Evolutionary conservation across 2,113 vertebrate genomes (phyloP), one percentile per base, ranked within the genome.

Genomic region (Istiophorus platypterus): DNA sequence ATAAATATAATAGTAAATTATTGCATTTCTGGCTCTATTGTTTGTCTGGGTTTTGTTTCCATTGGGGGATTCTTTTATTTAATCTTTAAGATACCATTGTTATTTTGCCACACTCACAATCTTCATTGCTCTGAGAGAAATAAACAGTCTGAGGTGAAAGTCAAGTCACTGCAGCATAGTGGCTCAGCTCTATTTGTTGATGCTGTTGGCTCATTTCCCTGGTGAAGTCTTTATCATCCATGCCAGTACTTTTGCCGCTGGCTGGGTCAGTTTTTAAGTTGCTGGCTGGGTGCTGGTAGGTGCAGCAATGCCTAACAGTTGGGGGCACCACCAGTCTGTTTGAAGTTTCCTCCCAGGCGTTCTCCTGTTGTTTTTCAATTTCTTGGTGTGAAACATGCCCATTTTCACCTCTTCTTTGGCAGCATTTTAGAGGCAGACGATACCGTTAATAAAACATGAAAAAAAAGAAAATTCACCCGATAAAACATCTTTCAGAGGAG

Each of bases 181-280:
- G 29, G 31, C 45, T 72, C 61, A 8, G 58, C 22, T 58, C 51
- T 78, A 24, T 71, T 72, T 69, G 82, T 49, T 47, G 57, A 31
- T 20, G 67, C 58, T 72, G 18, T 52, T 77, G 59, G 73, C 73
- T 66, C 31, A 41, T 24, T 52, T 68, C 4, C 3, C 24, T 68
- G 71, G 47, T 39, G 37, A 69, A 64, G 56, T 69, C 76, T 79
- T 64, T 70, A 75, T 64, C 12, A 0, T 42, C 26, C 2, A 0
- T 24, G 45, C 49, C 68, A 69, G 68, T 27, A 18, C 41, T 56
- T 47, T 45, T 70, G 26, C 67, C 63, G 42, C 18, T 6, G 49
- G 67, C 47, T n/a, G 72, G 80, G 72, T 62, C 68, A 63, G 56
- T 74, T 70, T 79, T 58, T 69, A 74, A 58, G 26, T 62, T 68